Conservation (phyloP, 2,113 vertebrate genomes). For the Felis catus region F.catus_Fca126_mat1.0 CM031412.1:167567501-167568000, state of each 20-base stretch:
- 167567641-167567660: conserved; percentile 53
- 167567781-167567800: conserved; percentile 7
- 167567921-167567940: not conserved
- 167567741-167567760: not conserved
- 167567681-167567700: conserved; percentile 55
- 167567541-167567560: not conserved
- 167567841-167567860: conserved; percentile 20
- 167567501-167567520: not conserved
- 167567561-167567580: not conserved
- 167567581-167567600: not conserved
- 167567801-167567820: conserved; percentile 43
- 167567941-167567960: not conserved
- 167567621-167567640: conserved; percentile 36
- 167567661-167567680: conserved; percentile 26
- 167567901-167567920: not conserved
- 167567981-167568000: not conserved
- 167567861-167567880: conserved; percentile 32
- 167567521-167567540: not conserved
- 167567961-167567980: not conserved
- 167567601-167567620: not conserved
- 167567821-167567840: conserved; percentile 28
- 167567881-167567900: conserved; percentile 24
- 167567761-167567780: not conserved
- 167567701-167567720: not conserved
- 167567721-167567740: conserved; percentile 27